These are phyloP conservation scores for Nycticryphes semicollaris DNA, from an alignment of 2,113 vertebrate genomes.

Conservation along the genomic window DNA sequence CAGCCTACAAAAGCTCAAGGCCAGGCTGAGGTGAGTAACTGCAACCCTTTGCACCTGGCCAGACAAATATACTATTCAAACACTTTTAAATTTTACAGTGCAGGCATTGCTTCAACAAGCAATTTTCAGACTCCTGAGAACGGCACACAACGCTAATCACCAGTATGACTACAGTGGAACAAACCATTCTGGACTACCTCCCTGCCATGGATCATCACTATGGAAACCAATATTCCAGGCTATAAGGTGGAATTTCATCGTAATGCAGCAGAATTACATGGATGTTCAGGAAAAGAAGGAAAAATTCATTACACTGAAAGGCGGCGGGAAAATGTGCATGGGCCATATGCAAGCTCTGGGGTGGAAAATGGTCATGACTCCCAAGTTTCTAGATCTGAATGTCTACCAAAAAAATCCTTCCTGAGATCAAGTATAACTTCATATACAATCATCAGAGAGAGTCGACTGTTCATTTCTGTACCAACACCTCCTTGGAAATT, in stretches of 20 bases:
- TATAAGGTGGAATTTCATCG: not conserved
- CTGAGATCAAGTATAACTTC: not conserved
- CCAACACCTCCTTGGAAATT: not conserved
- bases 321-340: not conserved
- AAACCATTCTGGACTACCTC: not conserved
- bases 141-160: not conserved
- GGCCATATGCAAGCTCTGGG: not conserved
- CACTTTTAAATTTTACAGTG: not conserved
- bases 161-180: not conserved
- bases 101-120: not conserved
- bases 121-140: not conserved
- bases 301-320: not conserved
- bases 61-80: not conserved
- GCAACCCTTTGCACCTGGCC: not conserved
- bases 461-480: not conserved
- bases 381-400: not conserved
- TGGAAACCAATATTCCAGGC: not conserved
- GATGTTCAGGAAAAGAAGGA: not conserved
- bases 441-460: not conserved
- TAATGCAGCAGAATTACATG: not conserved
- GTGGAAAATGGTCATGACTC: not conserved
- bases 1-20: not conserved
- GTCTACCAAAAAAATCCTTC: not conserved
- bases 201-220: not conserved
- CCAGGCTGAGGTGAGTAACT: not conserved